Evolutionary conservation across 2,113 vertebrate species (phyloP).

Genomic region (Tauraco erythrolophus): DNA sequence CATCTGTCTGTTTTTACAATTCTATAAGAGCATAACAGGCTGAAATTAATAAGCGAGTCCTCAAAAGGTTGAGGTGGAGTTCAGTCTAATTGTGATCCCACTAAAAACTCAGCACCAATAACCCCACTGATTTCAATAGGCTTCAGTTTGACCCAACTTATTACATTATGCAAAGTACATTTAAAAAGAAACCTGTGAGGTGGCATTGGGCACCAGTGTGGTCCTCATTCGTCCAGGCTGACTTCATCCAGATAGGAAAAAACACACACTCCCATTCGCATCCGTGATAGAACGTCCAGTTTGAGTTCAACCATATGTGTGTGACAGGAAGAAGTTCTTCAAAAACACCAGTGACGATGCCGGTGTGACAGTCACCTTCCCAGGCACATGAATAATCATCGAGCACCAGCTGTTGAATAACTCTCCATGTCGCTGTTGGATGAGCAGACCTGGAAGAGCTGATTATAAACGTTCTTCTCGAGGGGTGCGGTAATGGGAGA

Average conservation of each 20-base stretch:
- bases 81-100: neutral
- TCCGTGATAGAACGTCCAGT: accelerated
- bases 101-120: neutral
- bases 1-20: neutral
- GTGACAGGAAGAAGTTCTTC: neutral
- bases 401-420: neutral
- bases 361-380: neutral
- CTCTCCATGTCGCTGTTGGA: neutral
- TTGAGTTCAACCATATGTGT: too few species aligned
- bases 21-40: accelerated
- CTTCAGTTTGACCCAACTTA: neutral
- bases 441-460: neutral
- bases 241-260: neutral
- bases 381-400: neutral
- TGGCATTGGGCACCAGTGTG: too few species aligned
- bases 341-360: neutral
- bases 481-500: neutral
- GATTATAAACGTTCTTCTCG: neutral
- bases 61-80: neutral
- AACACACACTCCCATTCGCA: accelerated
- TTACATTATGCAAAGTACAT: neutral
- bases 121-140: too few species aligned
- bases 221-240: accelerated
- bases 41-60: neutral
- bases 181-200: neutral